These are phyloP conservation scores for Trididemnum clinides DNA, from an alignment of 23 tunicate genomes.

Conservation along the genomic window DNA sequence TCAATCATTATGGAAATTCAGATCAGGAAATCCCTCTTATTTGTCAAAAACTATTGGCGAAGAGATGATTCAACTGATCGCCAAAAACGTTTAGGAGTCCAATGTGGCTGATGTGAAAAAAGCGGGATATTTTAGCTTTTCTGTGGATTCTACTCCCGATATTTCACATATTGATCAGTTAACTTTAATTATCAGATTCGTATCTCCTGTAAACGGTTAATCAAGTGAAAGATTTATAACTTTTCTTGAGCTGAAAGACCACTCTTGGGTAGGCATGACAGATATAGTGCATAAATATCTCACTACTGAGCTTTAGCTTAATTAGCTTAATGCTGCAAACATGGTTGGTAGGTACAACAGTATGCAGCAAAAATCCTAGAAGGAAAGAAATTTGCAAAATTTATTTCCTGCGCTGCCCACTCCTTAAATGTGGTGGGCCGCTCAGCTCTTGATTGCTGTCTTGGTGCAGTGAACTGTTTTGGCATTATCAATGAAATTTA, in stretches of 20 bases:
- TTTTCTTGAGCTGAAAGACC: constrained; percentile 26
- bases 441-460: constrained; percentile 11
- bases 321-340: constrained; percentile 23
- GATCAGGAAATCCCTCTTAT: constrained; percentile 39
- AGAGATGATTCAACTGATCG: constrained; percentile 27
- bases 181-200: constrained; percentile 23
- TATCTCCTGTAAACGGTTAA: constrained; percentile 16
- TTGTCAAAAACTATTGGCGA: constrained; percentile 25
- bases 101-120: constrained; percentile 20
- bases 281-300: constrained; percentile 3
- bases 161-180: constrained; percentile 17
- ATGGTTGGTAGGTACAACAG: constrained; percentile 37
- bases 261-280: constrained; percentile 17
- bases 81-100: constrained; percentile 1
- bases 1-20: constrained; percentile 36
- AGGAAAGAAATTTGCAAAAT: background rate
- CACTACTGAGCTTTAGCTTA: constrained; percentile 15
- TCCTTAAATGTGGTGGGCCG: constrained; percentile 22
- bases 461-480: constrained; percentile 26
- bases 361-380: constrained; percentile 22
- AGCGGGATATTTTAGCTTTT: constrained; percentile 32
- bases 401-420: constrained; percentile 12
- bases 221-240: constrained; percentile 24
- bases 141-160: constrained; percentile 26
- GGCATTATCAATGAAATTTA: constrained; percentile 33